These are phyloP conservation scores for Pollachius pollachius DNA, from an alignment of 2,113 vertebrate genomes.

Conservation along the genomic window DNA sequence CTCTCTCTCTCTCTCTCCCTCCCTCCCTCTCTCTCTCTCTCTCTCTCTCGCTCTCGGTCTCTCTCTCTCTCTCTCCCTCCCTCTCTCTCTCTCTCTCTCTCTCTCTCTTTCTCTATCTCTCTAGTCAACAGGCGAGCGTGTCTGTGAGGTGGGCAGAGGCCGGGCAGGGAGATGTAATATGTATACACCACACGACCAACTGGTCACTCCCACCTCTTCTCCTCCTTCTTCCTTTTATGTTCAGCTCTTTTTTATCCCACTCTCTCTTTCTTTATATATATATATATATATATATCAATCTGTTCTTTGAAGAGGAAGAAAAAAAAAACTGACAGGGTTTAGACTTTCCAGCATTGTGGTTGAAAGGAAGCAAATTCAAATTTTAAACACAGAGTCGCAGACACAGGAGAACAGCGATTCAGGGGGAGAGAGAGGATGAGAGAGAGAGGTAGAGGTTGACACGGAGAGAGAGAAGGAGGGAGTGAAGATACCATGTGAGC, in stretches of 20 bases:
- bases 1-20: background rate
- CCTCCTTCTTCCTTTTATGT: background rate
- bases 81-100: constrained; percentile 44
- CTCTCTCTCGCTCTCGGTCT: no score
- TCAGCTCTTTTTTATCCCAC: background rate
- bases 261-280: constrained; percentile 40
- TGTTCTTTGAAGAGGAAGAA: constrained; percentile 15
- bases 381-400: constrained; percentile 33
- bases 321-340: constrained; percentile 26
- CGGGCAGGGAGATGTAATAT: no score
- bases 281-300: constrained; percentile 49
- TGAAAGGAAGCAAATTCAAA: constrained; percentile 35
- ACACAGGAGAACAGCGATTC: background rate
- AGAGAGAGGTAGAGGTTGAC: no score
- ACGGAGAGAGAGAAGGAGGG: no score
- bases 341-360: constrained; percentile 8
- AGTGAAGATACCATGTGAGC: no score
- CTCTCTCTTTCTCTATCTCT: constrained; percentile 32
- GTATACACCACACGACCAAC: no score
- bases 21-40: background rate
- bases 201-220: constrained; percentile 27
- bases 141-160: no score
- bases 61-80: background rate
- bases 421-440: background rate
- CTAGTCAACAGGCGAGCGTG: background rate